These are phyloP conservation scores for Rhizomys pruinosus DNA, from an alignment of 2,113 vertebrate genomes.

Conservation along the genomic window DNA sequence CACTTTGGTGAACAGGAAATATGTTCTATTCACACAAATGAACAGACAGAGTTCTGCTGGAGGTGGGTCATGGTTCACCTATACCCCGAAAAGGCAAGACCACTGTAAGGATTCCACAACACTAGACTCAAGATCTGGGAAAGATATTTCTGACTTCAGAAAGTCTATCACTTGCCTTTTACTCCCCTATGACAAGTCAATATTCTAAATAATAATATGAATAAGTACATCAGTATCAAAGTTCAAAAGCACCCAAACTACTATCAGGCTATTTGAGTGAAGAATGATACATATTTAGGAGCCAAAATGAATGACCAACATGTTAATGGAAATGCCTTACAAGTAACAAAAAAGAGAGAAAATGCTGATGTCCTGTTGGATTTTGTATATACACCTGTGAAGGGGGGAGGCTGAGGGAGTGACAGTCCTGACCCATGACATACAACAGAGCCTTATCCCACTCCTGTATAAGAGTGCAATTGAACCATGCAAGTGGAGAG, in stretches of 20 bases:
- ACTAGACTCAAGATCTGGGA: not conserved
- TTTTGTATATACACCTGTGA: not conserved
- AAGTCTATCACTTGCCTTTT: too few species aligned
- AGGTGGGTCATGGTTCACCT: fast-evolving
- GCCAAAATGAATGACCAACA: not conserved
- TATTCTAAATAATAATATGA: slow-evolving; percentile 31
- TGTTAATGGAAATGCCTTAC: not conserved
- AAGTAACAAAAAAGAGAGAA: not conserved
- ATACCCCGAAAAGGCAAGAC: not conserved
- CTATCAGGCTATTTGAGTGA: not conserved
- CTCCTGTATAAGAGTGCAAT: not conserved
- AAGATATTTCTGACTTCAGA: not conserved
- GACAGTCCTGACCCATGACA: not conserved
- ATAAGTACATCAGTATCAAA: not conserved
- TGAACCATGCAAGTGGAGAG: not conserved
- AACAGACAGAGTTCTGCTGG: fast-evolving
- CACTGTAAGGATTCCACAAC: not conserved
- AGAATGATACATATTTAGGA: not conserved
- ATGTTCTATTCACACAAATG: not conserved
- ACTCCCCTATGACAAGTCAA: not conserved
- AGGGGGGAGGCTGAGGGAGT: fast-evolving
- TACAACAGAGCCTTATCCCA: not conserved
- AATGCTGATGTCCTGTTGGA: not conserved
- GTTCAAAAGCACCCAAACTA: not conserved
- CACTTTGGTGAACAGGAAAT: slow-evolving; percentile 35